Percentiles rank a stretch among this genome's conserved stretches.
phyloP scores from a whole-genome alignment of 2,797 vertebrate genomes.

The Tapirus indicus region DNA sequence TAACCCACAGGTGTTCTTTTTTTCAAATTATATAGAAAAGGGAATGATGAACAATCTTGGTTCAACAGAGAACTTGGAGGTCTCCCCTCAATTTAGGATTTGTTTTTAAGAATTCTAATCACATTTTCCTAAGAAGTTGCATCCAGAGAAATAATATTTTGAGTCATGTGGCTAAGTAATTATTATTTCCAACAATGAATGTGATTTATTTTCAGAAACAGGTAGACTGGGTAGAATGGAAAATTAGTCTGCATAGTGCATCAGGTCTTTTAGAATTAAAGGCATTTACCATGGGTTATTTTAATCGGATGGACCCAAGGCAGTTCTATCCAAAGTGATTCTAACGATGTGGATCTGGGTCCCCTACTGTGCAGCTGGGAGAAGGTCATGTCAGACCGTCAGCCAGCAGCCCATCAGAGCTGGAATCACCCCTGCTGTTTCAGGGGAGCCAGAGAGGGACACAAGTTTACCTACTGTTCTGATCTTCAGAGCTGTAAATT shows the following conservation, averaged over 20 bases:
- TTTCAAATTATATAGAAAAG: neutral
- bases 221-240: fast-evolving
- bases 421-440: neutral
- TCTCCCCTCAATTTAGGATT: neutral
- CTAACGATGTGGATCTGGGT: no score
- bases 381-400: neutral
- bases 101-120: neutral
- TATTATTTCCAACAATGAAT: neutral
- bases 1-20: neutral
- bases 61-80: neutral
- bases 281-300: neutral
- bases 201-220: neutral
- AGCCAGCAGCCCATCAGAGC: neutral
- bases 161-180: no score
- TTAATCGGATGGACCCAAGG: no score
- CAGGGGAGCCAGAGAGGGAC: neutral
- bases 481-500: constrained; percentile 1
- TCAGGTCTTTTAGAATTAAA: no score
- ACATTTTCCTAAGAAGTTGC: neutral
- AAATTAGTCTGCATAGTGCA: fast-evolving
- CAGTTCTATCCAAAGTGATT: no score
- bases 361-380: fast-evolving
- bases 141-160: neutral
- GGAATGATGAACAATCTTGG: fast-evolving
- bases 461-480: constrained; percentile 32